Evolutionary conservation across 2,797 vertebrate genomes (phyloP), one percentile per base, ranked within the genome.

Genomic region (Cygnus olor): DNA sequence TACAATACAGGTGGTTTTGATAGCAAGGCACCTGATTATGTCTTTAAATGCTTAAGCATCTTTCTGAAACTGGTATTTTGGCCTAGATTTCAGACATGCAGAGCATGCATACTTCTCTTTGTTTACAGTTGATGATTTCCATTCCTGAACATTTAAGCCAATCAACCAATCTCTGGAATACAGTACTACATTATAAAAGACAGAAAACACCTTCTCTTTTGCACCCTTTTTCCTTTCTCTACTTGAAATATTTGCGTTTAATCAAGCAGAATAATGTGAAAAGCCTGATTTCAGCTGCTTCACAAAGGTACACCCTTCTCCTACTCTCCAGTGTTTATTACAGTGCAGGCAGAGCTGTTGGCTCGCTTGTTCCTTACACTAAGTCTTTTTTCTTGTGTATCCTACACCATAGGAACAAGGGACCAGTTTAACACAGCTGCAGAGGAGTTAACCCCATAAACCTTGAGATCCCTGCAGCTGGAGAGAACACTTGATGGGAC

Each of bases 371-470:
- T 72, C 34, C 77, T 58, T 82, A 53, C 14, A 11, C 28, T 58
- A 54, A 76, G 60, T 65, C 10, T 44, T 56, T 74, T 66, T 70
- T 45, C 54, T 78, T 84, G 63, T 60, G 14, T 51, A 38, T 61
- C 20, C 40, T 77, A 58, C 54, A 73, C 53, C 88, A 28, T 25
- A 40, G 64, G 20, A 89, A 24, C 30, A 40, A 89, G 28, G 45
- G 36, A 94, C 57, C 19, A 61, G 49, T 86, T 87, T 87, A 87
- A 76, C 42, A 65, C 21, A 64, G 19, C 68, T 85, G 56, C 51
- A 69, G 79, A 42, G 58, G 76, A 79, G n/a, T 91, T 92, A 87
- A 93, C 63, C 36, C 58, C 36, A 7, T 88, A 88, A 81, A n/a
- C 53, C 40, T 56, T 68, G 74, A 88, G 80, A 78, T 84, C 16